Evolutionary conservation across 2,888 invertebrate species (phyloP), one percentile per base, ranked within the genome.

Genomic region (Drosophila leonis): DNA sequence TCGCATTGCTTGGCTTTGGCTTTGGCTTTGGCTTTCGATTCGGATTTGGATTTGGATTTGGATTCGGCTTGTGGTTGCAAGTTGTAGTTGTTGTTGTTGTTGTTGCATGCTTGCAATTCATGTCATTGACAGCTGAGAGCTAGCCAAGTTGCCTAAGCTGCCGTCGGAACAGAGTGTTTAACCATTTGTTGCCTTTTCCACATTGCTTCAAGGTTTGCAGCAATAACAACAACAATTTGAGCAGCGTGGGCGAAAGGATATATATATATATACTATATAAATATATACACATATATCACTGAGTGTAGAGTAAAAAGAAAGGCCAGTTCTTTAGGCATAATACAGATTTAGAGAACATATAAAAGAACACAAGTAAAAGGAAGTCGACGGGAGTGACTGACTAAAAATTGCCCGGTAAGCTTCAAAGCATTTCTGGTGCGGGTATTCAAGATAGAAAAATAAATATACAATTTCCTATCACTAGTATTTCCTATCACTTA

Each of bases 51-150:
- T 51, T 33, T 52, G 52, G 52, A n/a, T 55, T 41, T 18, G 54
- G 54, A 44, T 65, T 66, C 72, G 66, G 71, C 54, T 78, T 79
- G 69, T 69, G 75, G 76, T 55, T 57, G 42, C 52, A 59, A 49
- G 29, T 31, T 39, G 35, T 64, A 57, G 42, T 31, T 39, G 33
- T 61, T 39, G 49, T 18, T 35, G 24, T 13, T 33, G 20, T 42
- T 51, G 39, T n/a, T 44, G 51, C 39, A 10, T 51, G 48, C 49
- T 71, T 39, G 81, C 80, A 88, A 89, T 84, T 69, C 90, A 78
- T 84, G 84, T 88, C 84, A 84, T 89, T 84, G 84, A 89, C 84
- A 89, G 84, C 89, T 80, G 66, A 46, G 63, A 65, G 68, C 39
- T 27, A 64, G 67, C 52, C 65, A 72, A 66, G 51, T 48, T 27